Evolutionary conservation across 2,888 invertebrate genomes (phyloP).

Genomic region (Linyphia triangularis): DNA sequence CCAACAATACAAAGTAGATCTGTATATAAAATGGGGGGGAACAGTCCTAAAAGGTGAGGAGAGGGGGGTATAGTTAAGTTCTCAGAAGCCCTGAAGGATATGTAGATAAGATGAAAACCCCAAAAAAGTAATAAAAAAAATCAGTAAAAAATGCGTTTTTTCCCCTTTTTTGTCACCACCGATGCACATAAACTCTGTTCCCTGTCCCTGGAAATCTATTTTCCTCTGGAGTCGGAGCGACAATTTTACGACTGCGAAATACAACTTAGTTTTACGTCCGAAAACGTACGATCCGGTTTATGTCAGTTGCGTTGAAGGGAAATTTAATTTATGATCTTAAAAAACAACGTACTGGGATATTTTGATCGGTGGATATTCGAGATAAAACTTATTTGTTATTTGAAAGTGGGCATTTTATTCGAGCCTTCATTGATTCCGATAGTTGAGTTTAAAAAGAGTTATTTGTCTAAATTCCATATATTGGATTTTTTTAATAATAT

Average conservation of each 20-base stretch:
- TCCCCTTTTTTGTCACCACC: slow-evolving; percentile 26
- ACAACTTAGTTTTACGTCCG: slow-evolving; percentile 16
- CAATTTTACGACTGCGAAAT: slow-evolving; percentile 37
- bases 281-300: background rate
- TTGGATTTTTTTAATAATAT: too few relatives aligned
- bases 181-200: slow-evolving; percentile 4
- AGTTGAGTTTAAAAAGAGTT: too few relatives aligned
- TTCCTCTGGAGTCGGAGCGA: slow-evolving; percentile 37
- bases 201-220: slow-evolving; percentile 21
- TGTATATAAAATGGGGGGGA: background rate
- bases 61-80: background rate
- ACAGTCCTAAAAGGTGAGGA: background rate
- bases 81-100: slow-evolving; percentile 18
- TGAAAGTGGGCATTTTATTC: background rate
- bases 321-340: background rate
- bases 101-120: slow-evolving; percentile 24
- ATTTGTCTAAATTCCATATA: too few relatives aligned
- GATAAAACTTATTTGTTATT: background rate
- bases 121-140: background rate
- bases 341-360: background rate
- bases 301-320: background rate
- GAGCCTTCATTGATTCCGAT: too few relatives aligned
- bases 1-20: background rate
- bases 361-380: background rate
- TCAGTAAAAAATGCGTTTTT: slow-evolving; percentile 26